Evolutionary conservation across 2,888 invertebrate species (phyloP), one percentile per base, ranked within the genome.

Genomic region (Slavum lentiscoides): DNA sequence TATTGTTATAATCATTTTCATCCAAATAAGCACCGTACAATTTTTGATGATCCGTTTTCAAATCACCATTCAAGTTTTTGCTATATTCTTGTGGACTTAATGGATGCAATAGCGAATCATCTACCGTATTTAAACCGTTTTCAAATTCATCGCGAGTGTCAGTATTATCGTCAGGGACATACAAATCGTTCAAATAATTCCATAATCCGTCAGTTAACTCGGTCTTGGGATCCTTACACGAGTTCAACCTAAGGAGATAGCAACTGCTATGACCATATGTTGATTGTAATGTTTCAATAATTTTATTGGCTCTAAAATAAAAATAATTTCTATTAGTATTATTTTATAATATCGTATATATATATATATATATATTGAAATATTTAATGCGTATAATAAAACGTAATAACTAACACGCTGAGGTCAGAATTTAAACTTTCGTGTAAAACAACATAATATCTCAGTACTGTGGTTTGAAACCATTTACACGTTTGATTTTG

Each of bases 201-300:
- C 59, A 66, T 19, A 74, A 37, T 13, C 58, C 73, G 9, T 73
- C 74, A 1, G 66, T 62, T 17, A 9, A 30, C 21, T 74, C 74
- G 15, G 75, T 82, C 17, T 81, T 69, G 19, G 83, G 90, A 84
- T 92, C 90, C 72, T 66, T 70, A 70, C 53, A 80, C 1, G 97
- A 97, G 88, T 98, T 98, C 83, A 97, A 92, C 86, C 92, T 91
- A 82, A 98, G 88, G 85, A 98, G 89, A 86, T 97, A 96, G 87
- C 97, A 97, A 86, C 93, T 93, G 84, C 91, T 90, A 59, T 91
- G 90, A 17, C 97, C 97, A 88, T 95, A 98, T 19, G 92, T 91
- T 74, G 92, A 91, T 87, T 96, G 95, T 86, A 98, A 90, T 83
- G 91, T 91, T 85, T 94, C 93, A 88, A 93, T 96, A 81, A 92